phyloP scores from a whole-genome alignment of 2,888 invertebrate species.

The Leucophora obtusa region DNA sequence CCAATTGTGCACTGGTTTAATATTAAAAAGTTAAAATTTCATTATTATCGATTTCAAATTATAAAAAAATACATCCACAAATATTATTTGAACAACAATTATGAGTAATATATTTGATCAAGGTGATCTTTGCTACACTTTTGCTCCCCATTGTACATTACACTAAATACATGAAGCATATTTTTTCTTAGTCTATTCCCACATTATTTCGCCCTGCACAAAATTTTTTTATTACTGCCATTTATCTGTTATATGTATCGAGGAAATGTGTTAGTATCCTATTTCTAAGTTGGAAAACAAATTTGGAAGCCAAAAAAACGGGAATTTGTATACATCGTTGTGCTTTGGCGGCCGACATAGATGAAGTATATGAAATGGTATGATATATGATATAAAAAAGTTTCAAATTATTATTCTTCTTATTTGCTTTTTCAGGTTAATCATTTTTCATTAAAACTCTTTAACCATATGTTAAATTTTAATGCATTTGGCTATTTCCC shows the following conservation, averaged over 20 bases:
- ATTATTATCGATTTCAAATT: too few species aligned
- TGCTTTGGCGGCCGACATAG: slow-evolving; percentile 76
- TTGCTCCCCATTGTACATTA: too few species aligned
- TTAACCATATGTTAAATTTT: slow-evolving; percentile 77
- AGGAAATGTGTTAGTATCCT: slow-evolving; percentile 76
- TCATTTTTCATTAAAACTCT: slow-evolving; percentile 77
- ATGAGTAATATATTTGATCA: too few species aligned
- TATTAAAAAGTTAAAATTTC: too few species aligned
- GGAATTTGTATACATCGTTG: slow-evolving; percentile 78
- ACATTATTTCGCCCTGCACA: slow-evolving; percentile 76
- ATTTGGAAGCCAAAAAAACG: slow-evolving; percentile 75
- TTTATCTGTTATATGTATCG: slow-evolving; percentile 73
- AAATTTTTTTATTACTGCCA: slow-evolving; percentile 70
- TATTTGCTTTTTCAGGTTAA: slow-evolving; percentile 69
- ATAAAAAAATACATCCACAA: too few species aligned
- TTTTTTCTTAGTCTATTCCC: slow-evolving; percentile 70
- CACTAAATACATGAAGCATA: too few species aligned
- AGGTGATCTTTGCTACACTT: too few species aligned
- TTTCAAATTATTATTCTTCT: too few species aligned
- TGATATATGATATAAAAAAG: background rate
- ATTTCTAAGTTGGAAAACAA: slow-evolving; percentile 77
- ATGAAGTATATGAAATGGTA: slow-evolving; percentile 77
- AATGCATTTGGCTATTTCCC: slow-evolving; percentile 78
- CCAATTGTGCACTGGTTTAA: too few species aligned
- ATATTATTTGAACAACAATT: too few species aligned